A percentile compares a stretch with the other conserved stretches of the same genome.
Evolutionary conservation across 37 sponge, comb jelly and placozoan species (phyloP).

Genomic region (Lycopodina hypogea): DNA sequence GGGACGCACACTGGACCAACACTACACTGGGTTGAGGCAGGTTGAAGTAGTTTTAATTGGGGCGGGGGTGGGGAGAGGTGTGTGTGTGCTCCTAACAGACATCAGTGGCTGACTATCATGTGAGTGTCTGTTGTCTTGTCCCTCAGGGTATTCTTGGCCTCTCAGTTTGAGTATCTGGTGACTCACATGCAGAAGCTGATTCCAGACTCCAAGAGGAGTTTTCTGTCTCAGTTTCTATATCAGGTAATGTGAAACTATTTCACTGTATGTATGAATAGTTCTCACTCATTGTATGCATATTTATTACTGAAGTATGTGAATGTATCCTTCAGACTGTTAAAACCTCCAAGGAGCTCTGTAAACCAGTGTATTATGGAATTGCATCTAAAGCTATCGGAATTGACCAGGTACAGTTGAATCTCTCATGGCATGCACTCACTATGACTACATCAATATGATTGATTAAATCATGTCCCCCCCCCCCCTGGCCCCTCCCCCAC

Average conservation of each 20-base stretch:
- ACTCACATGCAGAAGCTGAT: constrained; percentile 67
- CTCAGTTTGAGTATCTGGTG: constrained; percentile 73
- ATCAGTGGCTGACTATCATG: background rate
- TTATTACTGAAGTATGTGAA: background rate
- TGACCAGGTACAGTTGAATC: constrained; percentile 51
- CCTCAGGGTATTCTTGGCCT: constrained; percentile 82
- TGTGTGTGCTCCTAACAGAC: too few species aligned
- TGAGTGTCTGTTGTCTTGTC: background rate
- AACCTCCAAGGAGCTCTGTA: constrained; percentile 66
- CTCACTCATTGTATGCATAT: too few species aligned
- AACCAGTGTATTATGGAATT: constrained; percentile 71
- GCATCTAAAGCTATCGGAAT: constrained; percentile 38
- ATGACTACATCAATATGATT: background rate
- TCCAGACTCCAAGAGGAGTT: constrained; percentile 75
- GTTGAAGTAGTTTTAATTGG: too few species aligned
- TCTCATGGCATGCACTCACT: background rate
- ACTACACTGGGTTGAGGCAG: too few species aligned
- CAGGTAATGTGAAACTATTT: constrained; percentile 56
- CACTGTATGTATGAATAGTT: too few species aligned
- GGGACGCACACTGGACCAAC: too few species aligned
- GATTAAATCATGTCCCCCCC: too few species aligned
- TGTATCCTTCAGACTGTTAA: constrained; percentile 61
- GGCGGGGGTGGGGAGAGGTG: too few species aligned
- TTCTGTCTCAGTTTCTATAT: constrained; percentile 81
- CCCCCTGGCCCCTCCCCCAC: too few species aligned